These are phyloP conservation scores for Drosophila azteca DNA, from an alignment of 1,140 invertebrate genomes.

Conservation along the genomic window DNA sequence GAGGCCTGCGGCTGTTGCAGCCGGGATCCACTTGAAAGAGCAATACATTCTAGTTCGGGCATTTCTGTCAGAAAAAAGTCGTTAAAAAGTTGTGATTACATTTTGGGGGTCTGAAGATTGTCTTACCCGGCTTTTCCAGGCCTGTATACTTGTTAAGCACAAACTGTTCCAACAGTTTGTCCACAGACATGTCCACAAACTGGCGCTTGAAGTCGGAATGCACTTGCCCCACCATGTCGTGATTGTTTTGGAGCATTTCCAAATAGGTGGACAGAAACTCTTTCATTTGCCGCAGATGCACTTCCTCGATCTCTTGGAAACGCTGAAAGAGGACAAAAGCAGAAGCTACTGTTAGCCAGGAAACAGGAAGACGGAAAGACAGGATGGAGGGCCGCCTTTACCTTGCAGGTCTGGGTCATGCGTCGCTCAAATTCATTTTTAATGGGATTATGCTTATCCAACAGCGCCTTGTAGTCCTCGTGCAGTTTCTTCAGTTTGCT, in stretches of 20 bases:
- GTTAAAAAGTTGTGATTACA: not conserved
- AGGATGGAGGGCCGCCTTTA: not conserved
- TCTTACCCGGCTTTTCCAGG: conserved; percentile 93
- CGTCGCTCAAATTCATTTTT: conserved; percentile 97
- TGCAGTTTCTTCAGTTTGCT: conserved; percentile 95
- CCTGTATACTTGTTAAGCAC: conserved; percentile 95
- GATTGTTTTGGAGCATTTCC: conserved; percentile 94
- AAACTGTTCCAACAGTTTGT: conserved; percentile 95
- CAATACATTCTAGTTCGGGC: conserved; percentile 72
- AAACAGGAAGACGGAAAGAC: not conserved
- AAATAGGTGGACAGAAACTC: conserved; percentile 96
- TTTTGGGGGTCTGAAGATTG: not conserved
- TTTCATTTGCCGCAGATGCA: conserved; percentile 97
- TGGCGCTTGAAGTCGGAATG: conserved; percentile 95
- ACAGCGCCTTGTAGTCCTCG: conserved; percentile 94
- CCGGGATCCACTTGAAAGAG: conserved; percentile 61
- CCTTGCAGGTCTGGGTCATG: conserved; percentile 95
- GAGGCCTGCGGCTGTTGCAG: conserved; percentile 65
- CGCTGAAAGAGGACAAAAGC: conserved; percentile 85
- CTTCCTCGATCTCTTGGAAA: conserved; percentile 97
- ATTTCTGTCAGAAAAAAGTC: conserved; percentile 58
- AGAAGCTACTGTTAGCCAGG: conserved; percentile 15
- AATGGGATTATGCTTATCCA: conserved; percentile 94
- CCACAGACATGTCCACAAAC: conserved; percentile 95
- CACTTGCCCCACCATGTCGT: conserved; percentile 93